Percentiles rank a stretch among this genome's conserved stretches.
phyloP scores from a whole-genome alignment of 2,797 vertebrate species.

The Sebastes elongatus region DNA sequence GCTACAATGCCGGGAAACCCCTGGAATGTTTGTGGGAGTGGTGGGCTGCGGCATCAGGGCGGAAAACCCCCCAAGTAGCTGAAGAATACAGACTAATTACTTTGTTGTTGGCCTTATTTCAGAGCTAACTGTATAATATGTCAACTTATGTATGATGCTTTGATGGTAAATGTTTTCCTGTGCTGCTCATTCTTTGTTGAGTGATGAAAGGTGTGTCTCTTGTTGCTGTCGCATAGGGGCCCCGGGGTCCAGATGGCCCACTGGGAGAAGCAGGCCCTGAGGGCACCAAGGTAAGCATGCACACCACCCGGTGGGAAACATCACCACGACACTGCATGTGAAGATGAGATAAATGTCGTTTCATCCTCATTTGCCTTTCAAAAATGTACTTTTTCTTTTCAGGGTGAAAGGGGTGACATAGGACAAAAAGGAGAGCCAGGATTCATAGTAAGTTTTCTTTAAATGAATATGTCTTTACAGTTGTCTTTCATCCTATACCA shows the following conservation, averaged over 20 bases:
- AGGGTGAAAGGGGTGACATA: slow-evolving; percentile 90
- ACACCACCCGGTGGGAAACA: not conserved
- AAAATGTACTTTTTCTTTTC: slow-evolving; percentile 44
- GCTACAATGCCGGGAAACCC: not conserved
- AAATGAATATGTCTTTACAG: not conserved
- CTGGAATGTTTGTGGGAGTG: slow-evolving; percentile 34
- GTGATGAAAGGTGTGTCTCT: slow-evolving; percentile 26
- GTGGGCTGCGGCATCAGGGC: not conserved
- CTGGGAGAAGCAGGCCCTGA: slow-evolving; percentile 88
- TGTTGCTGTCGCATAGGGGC: slow-evolving; percentile 85
- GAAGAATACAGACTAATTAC: slow-evolving; percentile 27
- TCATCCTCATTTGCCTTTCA: not conserved
- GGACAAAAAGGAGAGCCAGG: slow-evolving; percentile 89
- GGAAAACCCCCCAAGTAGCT: not conserved
- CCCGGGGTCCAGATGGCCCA: slow-evolving; percentile 89
- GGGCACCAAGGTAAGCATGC: slow-evolving; percentile 88
- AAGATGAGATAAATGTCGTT: not conserved
- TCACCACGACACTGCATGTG: not conserved
- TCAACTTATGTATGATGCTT: not conserved
- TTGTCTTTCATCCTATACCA: not conserved
- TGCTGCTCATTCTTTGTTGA: slow-evolving; percentile 7
- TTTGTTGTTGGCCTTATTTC: slow-evolving; percentile 4
- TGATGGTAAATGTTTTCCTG: not conserved
- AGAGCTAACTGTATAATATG: not conserved
- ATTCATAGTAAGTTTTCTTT: slow-evolving; percentile 86